Base-by-base conservation (phyloP, 2,888 invertebrate species). In the Eristalis arbustorum region DNA sequence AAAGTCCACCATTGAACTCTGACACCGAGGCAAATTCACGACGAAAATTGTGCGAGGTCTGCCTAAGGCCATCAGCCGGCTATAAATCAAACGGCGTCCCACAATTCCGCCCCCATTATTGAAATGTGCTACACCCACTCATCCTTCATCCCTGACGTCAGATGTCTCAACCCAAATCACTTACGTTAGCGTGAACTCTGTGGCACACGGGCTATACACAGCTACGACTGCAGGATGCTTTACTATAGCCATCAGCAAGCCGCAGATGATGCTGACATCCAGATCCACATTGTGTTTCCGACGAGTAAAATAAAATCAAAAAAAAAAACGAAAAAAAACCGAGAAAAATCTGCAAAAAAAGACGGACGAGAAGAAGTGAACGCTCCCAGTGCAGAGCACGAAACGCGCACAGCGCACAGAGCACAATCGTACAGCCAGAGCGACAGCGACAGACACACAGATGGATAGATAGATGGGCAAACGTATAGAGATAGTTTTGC, bases 191-290 rank as follows among this genome's bases (percentile, higher is more conserved):
- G 64, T 80, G 83, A 87, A 78, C 78, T 87, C 37, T 67, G 67
- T 67, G 68, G 83, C 62, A 73, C 67, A 78, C 42, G 28, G 49
- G 34, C 37, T 23, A 63, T 63, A 83, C 88, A 89, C 68, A 88
- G 83, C 88, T 83, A 88, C 69, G 76, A 88, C 78, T 84, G 77
- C 82, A 79, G 77, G 78, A 80, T 88, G 77, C 87, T 72, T 80
- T 84, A 88, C 85, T 83, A 83, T 82, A 88, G 85, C 88, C 88
- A 88, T 89, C 88, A 88, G 89, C 88, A 89, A 89, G 88, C 89
- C 89, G 85, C 89, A 89, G 89, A 89, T 89, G 89, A 89, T 88
- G 85, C 89, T 89, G 89, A 88, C 89, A 88, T 84, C 84, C 88
- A 85, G 88, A 88, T 88, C 84, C 88, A 81, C 82, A 87, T 84